phyloP scores from a whole-genome alignment of 2,888 invertebrate genomes.

The Torymus texanus region DNA sequence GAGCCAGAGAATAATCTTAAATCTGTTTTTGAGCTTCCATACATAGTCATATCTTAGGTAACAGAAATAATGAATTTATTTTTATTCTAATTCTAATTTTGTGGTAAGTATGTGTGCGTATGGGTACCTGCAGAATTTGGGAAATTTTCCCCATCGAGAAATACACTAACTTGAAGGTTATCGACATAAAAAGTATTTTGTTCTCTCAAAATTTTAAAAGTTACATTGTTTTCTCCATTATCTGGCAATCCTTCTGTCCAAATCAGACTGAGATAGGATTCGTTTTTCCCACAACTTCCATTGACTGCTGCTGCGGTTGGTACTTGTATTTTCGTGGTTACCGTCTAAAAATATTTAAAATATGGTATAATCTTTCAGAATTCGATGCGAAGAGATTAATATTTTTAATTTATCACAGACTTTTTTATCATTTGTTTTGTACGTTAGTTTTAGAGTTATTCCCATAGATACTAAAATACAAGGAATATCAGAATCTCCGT shows the following conservation, averaged over 20 bases:
- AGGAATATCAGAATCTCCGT: background rate
- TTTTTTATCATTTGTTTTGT: background rate
- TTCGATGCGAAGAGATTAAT: background rate
- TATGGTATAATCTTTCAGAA: background rate
- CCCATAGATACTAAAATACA: background rate
- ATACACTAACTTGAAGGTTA: background rate
- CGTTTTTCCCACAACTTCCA: constrained; percentile 15
- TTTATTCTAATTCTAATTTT: background rate
- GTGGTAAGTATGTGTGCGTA: background rate
- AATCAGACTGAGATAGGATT: constrained; percentile 6
- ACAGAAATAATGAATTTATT: too few species aligned
- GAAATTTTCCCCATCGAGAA: background rate
- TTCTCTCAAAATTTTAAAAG: constrained; percentile 3
- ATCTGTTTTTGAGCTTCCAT: constrained; percentile 30
- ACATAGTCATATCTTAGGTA: background rate
- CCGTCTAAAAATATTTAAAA: background rate
- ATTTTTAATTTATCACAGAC: background rate
- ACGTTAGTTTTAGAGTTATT: background rate
- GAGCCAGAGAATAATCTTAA: constrained; percentile 58
- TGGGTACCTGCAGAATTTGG: constrained; percentile 26
- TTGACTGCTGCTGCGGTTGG: background rate
- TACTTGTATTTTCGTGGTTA: background rate
- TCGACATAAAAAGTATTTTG: constrained; percentile 6
- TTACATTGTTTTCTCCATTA: background rate
- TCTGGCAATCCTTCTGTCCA: background rate